Evolutionary conservation across 2,888 invertebrate species (phyloP), one percentile per base, ranked within the genome.

Genomic region (Agrochola macilenta): DNA sequence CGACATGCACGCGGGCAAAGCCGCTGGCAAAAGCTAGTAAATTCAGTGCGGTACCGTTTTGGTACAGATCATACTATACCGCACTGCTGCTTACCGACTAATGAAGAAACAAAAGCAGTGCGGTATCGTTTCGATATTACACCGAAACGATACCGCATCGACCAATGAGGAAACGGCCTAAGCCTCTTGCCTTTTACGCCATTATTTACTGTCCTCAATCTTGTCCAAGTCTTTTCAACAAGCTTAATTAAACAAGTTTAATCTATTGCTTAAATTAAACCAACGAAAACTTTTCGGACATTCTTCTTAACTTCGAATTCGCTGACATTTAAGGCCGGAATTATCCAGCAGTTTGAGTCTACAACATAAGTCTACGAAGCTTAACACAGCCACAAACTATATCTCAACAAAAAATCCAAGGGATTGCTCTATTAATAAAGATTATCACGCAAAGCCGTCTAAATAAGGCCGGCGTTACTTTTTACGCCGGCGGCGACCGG

Each of bases 391-490:
- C 76, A 68, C 76, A 74, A 80, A 69, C 71, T 83, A 69, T 54
- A 78, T 85, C 61, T 52, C 54, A 72, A 69, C 82, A 87, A 87
- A 81, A 87, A 76, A 66, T 69, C 68, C 68, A 60, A 63, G 64
- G 68, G 72, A 79, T 79, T 49, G 71, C 78, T 77, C 88, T 86
- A 86, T 88, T 84, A 82, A 84, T 86, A 87, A 88, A 82, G 82
- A 88, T 88, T 86, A 88, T 82, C 71, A 76, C 60, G 66, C 43
- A 69, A 81, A 82, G 77, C 72, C 74, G 39, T 58, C 74, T 80
- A 77, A 83, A 85, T 80, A 79, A 74, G 61, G 66, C 58, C 30
- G n/a, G 64, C 66, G 76, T 80, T 75, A 61, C 79, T 76, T 76
- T 74, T 74, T 77, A 74, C 69, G 69, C 66, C 39, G 43, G n/a